Evolutionary conservation across 1,140 invertebrate species (phyloP), one percentile per base, ranked within the genome.

Genomic region (Orius laevigatus): DNA sequence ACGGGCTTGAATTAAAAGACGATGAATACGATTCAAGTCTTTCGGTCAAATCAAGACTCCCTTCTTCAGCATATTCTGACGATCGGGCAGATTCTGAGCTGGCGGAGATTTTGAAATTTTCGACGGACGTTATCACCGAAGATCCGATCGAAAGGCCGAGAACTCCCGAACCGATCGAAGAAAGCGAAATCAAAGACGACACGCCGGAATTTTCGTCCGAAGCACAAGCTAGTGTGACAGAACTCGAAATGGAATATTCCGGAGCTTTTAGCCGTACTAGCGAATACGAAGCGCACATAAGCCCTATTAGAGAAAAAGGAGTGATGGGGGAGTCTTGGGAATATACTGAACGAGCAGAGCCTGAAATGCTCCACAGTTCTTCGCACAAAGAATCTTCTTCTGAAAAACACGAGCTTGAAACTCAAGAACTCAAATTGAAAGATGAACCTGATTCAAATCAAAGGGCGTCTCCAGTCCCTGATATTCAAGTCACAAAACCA

Each of bases 401-500:
- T 8, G 71, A 74, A 57, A 65, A 70, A 35, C 65, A 66, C 54
- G 67, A 69, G 59, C 51, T 66, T 39, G 66, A 69, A 62, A 61
- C 62, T 15, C 52, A 60, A 45, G 65, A 69, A 53, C 62, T 63
- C 49, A 61, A 61, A 1, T 60, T 69, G 51, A 67, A 66, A 53
- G 66, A 71, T 50, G 62, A 25, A 59, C 59, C 1, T 58, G 63
- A 36, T 66, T n/a, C n/a, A n/a, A 40, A 58, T 63, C 50, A 63
- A 63, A 45, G 66, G 52, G 62, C 41, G 57, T 67, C 66, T 50
- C 68, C 67, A 46, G 66, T 81, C 55, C 78, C 78, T 15, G 75
- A 78, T 57, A 81, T 81, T 46, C 79, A 71, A 56, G 70, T 80
- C 10, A 80, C 78, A 2, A 70, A 79, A 57, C 73, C 61, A 68